These are phyloP conservation scores for Lycorma delicatula DNA, from an alignment of 1,140 invertebrate genomes.

Conservation along the genomic window DNA sequence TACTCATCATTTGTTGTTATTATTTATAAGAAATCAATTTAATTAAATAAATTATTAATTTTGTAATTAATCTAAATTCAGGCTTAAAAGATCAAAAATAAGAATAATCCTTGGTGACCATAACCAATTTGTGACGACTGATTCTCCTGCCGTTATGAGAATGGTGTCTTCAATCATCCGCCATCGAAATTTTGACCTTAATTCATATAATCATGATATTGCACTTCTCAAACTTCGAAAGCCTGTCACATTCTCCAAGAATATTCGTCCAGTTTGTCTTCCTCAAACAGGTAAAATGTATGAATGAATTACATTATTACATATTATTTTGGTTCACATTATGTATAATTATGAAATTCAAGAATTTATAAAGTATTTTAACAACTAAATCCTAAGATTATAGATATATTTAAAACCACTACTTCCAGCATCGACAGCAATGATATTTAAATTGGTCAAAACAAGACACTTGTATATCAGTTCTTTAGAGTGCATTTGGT, in stretches of 20 bases:
- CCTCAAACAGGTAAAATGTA: conserved; percentile 48
- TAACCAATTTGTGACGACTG: conserved; percentile 65
- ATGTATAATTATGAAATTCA: background rate
- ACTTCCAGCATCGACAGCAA: too few species aligned
- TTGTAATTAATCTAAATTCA: too few species aligned
- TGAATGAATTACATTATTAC: background rate
- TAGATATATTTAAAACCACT: too few species aligned
- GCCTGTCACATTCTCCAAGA: conserved; percentile 66
- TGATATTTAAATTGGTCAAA: too few species aligned
- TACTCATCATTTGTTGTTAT: too few species aligned
- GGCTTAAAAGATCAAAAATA: conserved; percentile 66
- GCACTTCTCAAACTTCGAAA: conserved; percentile 67
- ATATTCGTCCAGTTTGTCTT: conserved; percentile 70
- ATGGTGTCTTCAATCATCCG: conserved; percentile 66
- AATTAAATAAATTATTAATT: too few species aligned
- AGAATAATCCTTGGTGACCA: conserved; percentile 70
- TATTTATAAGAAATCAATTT: too few species aligned
- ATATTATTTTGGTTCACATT: background rate
- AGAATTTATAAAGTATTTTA: too few species aligned
- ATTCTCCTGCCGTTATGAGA: conserved; percentile 65
- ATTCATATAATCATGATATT: conserved; percentile 81
- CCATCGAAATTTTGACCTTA: conserved; percentile 71
- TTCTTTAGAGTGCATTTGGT: too few species aligned
- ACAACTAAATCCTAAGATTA: too few species aligned
- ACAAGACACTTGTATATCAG: too few species aligned